phyloP scores from a whole-genome alignment of 2,797 vertebrate species.

The Onychomys torridus region DNA sequence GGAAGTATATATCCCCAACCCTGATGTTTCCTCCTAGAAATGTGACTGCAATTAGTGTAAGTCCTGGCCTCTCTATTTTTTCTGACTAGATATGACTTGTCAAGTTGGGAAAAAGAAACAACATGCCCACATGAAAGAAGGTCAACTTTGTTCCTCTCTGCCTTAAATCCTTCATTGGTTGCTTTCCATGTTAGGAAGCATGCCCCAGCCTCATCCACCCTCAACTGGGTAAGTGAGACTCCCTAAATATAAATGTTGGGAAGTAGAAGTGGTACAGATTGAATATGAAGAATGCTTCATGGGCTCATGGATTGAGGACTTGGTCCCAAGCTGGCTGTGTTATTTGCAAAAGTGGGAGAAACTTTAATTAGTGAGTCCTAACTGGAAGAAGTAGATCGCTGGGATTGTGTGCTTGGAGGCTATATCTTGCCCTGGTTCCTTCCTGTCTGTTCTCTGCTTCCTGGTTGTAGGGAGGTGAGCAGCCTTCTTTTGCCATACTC shows the following conservation, averaged over 20 bases:
- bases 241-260: background rate
- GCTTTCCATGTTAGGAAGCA: background rate
- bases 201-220: fast-evolving
- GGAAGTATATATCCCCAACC: background rate
- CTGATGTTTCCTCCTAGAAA: background rate
- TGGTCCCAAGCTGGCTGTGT: background rate
- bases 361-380: background rate
- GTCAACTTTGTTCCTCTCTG: background rate
- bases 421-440: background rate
- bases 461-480: too few species aligned
- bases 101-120: background rate
- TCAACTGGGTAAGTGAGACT: fast-evolving
- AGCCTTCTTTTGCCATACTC: background rate
- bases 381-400: background rate
- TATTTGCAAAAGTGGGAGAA: background rate
- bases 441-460: background rate
- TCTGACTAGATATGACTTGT: background rate
- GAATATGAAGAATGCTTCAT: background rate
- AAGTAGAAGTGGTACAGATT: background rate
- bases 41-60: background rate
- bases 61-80: background rate
- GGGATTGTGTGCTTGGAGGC: background rate
- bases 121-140: background rate
- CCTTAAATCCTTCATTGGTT: background rate
- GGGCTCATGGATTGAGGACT: background rate